Base-by-base conservation (phyloP, 1,140 invertebrate species). In the Heterodera carotae region DNA sequence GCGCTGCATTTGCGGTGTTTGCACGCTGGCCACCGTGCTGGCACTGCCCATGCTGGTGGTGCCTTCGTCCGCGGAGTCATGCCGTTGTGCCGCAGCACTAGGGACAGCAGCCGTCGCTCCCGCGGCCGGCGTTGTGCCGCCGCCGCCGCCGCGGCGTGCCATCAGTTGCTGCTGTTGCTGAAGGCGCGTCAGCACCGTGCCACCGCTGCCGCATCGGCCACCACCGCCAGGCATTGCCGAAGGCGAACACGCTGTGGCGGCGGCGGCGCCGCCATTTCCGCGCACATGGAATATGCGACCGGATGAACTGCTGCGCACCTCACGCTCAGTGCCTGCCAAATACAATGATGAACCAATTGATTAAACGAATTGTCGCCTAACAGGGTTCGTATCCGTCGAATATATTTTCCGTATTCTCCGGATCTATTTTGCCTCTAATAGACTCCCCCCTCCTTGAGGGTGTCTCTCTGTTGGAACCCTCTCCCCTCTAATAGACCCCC, bases 41-140 rank as follows among this genome's bases (percentile, higher is more conserved):
- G 83, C 85, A 12, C 75, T 78, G 2, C 77, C 84, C 25, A 86
- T 68, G 70, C 73, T 77, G 15, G 48, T 18, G 15, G 82, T 83
- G 56, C 75, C 85, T 60, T 86, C 85, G 60, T 85, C 84, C 18
- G 74, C 75, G 39, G 83, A 81, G 10, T 83, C 83, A 39, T 81
- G 80, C 66, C 72, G 39, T 76, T 33, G 29, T 69, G 12, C 34
- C 72, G 33, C 29, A 48, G n/a, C 39, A 60, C 36, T 33, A 77
- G 43, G 29, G 70, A n/a, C 39, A 22, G 33, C 31, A 34, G 29
- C 12, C 12, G 48, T 53, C 18, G 39, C n/a, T 12, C 8, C 68
- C 31, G 73, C 15, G 31, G 72, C 31, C 27, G 72, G n/a, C 29
- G 62, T 22, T 6, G 29, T 15, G 8, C 27, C 29, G 29, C 62